Percentiles rank a stretch among this genome's conserved stretches.
Conservation (phyloP, 2,797 vertebrate species). For the Myripristis murdjan region DNA sequence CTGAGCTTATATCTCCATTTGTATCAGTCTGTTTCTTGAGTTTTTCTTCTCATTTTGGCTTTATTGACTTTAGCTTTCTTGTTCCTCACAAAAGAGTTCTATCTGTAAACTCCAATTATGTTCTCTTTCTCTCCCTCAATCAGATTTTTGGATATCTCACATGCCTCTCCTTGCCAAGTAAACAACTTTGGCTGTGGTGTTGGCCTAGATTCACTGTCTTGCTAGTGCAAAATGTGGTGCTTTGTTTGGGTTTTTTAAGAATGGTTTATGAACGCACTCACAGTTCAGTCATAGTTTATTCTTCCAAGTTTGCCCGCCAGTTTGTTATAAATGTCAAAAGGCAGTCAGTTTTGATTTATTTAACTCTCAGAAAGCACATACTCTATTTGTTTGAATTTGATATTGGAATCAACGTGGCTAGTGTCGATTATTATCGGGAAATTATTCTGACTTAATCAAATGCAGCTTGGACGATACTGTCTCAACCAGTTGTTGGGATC, state of each 20-base stretch:
- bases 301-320: slow-evolving; percentile 52
- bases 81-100: slow-evolving; percentile 63
- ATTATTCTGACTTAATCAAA: slow-evolving; percentile 33
- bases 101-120: slow-evolving; percentile 75
- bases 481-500: slow-evolving; percentile 11
- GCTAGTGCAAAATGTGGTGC: slow-evolving; percentile 66
- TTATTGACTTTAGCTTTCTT: slow-evolving; percentile 65
- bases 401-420: slow-evolving; percentile 19
- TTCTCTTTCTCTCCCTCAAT: slow-evolving; percentile 63
- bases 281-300: slow-evolving; percentile 75
- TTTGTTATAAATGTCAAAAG: slow-evolving; percentile 65
- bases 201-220: slow-evolving; percentile 78
- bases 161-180: slow-evolving; percentile 74
- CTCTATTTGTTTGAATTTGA: slow-evolving; percentile 27
- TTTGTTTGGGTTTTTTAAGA: slow-evolving; percentile 75
- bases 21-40: slow-evolving; percentile 21
- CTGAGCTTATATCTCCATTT: slow-evolving; percentile 21
- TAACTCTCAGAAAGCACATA: slow-evolving; percentile 32
- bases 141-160: slow-evolving; percentile 76
- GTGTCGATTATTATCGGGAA: slow-evolving; percentile 47
- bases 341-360: slow-evolving; percentile 46
- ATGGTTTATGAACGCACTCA: slow-evolving; percentile 71
- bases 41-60: slow-evolving; percentile 40
- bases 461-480: slow-evolving; percentile 17
- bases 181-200: slow-evolving; percentile 76